Evolutionary conservation across 2,797 vertebrate genomes (phyloP), one percentile per base, ranked within the genome.

Genomic region (Helicolenus hilgendorfi): DNA sequence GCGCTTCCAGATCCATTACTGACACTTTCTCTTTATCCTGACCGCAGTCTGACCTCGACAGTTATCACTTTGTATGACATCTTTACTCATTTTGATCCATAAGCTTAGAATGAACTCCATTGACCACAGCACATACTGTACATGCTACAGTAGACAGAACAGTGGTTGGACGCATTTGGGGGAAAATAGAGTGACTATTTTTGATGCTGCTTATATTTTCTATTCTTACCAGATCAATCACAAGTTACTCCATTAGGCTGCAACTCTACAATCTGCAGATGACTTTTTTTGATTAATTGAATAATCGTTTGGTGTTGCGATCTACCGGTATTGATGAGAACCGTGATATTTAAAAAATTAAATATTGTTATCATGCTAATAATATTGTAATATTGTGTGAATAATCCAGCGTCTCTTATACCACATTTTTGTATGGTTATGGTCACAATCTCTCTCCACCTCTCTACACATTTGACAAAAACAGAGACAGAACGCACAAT

Each of bases 1-100:
- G 84, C 85, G 83, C 69, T 49, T 75, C 67, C 58, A 65, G 56
- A 79, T 88, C 74, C 63, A 79, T 90, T 81, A 85, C 79, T 20
- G 20, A 89, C 77, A 84, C 62, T 5, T 69, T 86, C 4, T 75
- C 58, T 77, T 79, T 38, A 74, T 80, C 84, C 60, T 36, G 76
- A 82, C 60, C n/a, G 2, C 9, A 58, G 60, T 5, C 49, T 64
- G 70, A 83, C 80, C 85, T 24, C 3, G 0, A 59, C 38, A 13
- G 71, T 10, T 9, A 10, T 4, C 70, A 31, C 45, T 74, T 13
- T 77, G 8, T 62, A 7, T 60, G 27, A 53, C 60, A 33, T 83
- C 49, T 82, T 86, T 38, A 38, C 59, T 62, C 49, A 79, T 59
- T 77, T 72, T 65, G 27, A 86, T 69, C 58, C 59, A 65, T 70